Evolutionary conservation across 1,140 invertebrate genomes (phyloP).

Genomic region (Musca vetustissima): DNA sequence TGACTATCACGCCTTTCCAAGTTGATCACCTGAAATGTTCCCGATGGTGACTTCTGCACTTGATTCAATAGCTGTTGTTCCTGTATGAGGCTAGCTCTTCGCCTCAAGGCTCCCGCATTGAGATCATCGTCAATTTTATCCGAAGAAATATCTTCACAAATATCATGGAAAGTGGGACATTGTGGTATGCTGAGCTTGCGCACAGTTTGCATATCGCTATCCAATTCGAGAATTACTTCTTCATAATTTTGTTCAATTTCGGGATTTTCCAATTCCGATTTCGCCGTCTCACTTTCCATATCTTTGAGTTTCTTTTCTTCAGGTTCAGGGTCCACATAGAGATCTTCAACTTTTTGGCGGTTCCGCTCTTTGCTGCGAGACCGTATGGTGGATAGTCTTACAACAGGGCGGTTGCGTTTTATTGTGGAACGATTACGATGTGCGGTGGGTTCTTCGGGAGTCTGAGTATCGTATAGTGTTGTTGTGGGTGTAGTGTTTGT

Average conservation of each 20-base stretch:
- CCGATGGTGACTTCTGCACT: constrained; percentile 47
- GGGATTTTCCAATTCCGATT: constrained; percentile 15
- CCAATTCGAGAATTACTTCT: constrained; percentile 24
- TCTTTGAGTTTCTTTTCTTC: constrained; percentile 68
- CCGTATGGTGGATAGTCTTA: constrained; percentile 67
- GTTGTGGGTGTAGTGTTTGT: not conserved
- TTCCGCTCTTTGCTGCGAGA: constrained; percentile 59
- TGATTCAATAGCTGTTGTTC: constrained; percentile 50
- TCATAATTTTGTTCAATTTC: constrained; percentile 1
- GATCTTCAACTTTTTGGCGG: constrained; percentile 25
- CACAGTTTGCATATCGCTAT: constrained; percentile 31
- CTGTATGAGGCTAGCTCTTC: constrained; percentile 51
- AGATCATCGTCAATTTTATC: constrained; percentile 59
- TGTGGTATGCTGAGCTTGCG: constrained; percentile 49
- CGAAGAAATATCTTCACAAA: constrained; percentile 59
- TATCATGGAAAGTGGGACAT: constrained; percentile 59
- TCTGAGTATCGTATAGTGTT: not conserved
- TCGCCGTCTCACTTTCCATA: not conserved
- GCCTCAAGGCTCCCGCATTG: constrained; percentile 56
- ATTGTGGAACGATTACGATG: constrained; percentile 61
- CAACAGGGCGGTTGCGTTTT: constrained; percentile 68
- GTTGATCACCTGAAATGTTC: constrained; percentile 46
- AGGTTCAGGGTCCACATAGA: constrained; percentile 38
- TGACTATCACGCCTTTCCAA: constrained; percentile 46
- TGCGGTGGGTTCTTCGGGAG: not conserved